phyloP scores from a whole-genome alignment of 2,797 vertebrate genomes.

The Artibeus lituratus region DNA sequence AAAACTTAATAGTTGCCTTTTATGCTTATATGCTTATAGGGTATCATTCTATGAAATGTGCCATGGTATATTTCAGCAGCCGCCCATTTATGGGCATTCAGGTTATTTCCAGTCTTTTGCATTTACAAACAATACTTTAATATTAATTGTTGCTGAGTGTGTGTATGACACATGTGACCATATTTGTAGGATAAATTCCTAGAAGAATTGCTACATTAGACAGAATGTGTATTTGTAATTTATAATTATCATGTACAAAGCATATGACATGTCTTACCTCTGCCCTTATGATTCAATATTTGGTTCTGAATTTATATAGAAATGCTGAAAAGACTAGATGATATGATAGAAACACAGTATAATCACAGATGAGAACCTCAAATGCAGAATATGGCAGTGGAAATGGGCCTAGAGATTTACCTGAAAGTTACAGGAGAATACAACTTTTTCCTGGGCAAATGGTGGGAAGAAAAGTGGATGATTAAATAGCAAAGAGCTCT shows the following conservation, averaged over 20 bases:
- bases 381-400: not conserved
- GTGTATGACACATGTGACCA: not conserved
- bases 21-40: not conserved
- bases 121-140: not conserved
- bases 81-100: not conserved
- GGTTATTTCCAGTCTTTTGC: not conserved
- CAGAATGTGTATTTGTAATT: not conserved
- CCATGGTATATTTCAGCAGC: not conserved
- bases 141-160: not conserved
- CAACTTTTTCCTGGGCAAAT: not conserved
- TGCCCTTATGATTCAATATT: not conserved
- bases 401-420: not conserved
- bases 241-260: not conserved
- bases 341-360: not conserved
- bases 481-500: not conserved
- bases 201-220: not conserved
- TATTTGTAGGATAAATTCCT: not conserved
- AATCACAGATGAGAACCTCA: not conserved
- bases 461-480: not conserved
- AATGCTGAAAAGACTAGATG: not conserved
- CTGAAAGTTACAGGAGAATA: not conserved
- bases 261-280: not conserved
- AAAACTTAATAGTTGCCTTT: conserved; percentile 30
- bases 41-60: not conserved
- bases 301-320: not conserved